These are phyloP conservation scores for Xestia rhomboidea DNA, from an alignment of 2,888 invertebrate species.

Conservation along the genomic window DNA sequence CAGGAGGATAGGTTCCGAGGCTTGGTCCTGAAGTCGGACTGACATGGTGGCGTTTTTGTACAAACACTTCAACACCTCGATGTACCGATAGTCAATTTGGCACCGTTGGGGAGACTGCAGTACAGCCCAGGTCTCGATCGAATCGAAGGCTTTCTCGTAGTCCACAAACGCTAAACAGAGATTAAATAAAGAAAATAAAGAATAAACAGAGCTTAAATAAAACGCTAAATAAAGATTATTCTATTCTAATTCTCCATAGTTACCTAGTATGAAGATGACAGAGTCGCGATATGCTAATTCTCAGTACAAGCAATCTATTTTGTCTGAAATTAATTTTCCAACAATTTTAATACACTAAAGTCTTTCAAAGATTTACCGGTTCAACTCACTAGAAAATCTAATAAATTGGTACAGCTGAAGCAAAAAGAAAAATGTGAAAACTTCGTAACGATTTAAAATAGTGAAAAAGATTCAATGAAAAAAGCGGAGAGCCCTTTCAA, in stretches of 20 bases:
- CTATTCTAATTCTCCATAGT: background rate
- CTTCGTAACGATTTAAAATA: constrained; percentile 58
- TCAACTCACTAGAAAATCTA: constrained; percentile 44
- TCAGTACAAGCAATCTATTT: constrained; percentile 1
- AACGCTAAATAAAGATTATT: no score
- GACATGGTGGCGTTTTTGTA: no score
- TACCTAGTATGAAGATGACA: background rate
- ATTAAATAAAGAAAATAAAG: no score
- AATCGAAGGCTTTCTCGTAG: no score
- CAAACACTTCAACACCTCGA: no score
- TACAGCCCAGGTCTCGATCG: no score
- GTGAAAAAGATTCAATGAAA: constrained; percentile 50
- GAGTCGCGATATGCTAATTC: constrained; percentile 23
- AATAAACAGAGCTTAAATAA: no score
- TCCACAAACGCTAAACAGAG: no score
- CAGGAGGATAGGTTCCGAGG: no score
- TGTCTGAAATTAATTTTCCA: constrained; percentile 17
- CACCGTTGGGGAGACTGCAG: no score
- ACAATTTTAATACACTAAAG: constrained; percentile 36
- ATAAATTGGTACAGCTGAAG: constrained; percentile 46
- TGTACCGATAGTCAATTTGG: no score
- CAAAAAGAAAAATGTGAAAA: constrained; percentile 52
- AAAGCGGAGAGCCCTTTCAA: constrained; percentile 50
- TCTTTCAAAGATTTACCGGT: constrained; percentile 31
- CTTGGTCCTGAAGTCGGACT: no score